These are phyloP conservation scores for Ennomos erosarius DNA, from an alignment of 2,888 invertebrate genomes.

Conservation along the genomic window DNA sequence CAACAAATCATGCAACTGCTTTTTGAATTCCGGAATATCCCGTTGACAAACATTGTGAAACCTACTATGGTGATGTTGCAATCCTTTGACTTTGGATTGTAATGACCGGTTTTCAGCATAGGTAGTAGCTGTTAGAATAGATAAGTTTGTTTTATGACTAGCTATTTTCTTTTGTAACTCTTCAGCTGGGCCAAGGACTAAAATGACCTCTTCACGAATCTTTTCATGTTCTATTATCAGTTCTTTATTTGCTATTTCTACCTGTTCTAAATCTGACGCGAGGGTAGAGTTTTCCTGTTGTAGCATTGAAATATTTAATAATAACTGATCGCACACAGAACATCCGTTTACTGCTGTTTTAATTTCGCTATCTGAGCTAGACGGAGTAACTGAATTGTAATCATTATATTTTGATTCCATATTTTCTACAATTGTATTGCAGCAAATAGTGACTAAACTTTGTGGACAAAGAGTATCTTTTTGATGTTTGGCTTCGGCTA, in stretches of 20 bases:
- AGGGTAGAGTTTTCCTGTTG: slow-evolving; percentile 57
- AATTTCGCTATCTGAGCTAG: slow-evolving; percentile 42
- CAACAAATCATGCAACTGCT: slow-evolving; percentile 65
- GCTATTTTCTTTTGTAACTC: slow-evolving; percentile 72
- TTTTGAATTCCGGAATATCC: slow-evolving; percentile 72
- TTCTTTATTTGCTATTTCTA: slow-evolving; percentile 54
- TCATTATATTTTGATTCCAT: slow-evolving; percentile 55
- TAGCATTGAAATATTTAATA: slow-evolving; percentile 42
- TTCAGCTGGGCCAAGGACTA: slow-evolving; percentile 60
- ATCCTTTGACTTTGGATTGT: slow-evolving; percentile 69
- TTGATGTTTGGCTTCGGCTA: slow-evolving; percentile 22
- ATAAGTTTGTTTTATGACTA: slow-evolving; percentile 72
- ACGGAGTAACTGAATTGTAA: slow-evolving; percentile 40
- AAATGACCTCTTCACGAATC: slow-evolving; percentile 60
- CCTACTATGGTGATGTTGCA: slow-evolving; percentile 72
- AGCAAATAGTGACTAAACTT: slow-evolving; percentile 69
- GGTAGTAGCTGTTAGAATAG: slow-evolving; percentile 75
- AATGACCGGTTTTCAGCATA: slow-evolving; percentile 75
- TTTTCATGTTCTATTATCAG: slow-evolving; percentile 63
- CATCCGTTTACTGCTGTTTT: slow-evolving; percentile 42
- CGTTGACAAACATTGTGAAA: slow-evolving; percentile 73
- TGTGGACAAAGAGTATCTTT: slow-evolving; percentile 55
- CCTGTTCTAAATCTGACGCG: slow-evolving; percentile 45
- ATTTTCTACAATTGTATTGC: slow-evolving; percentile 60
- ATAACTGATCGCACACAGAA: slow-evolving; percentile 46